Evolutionary conservation across 2,113 vertebrate species (phyloP).

Genomic region (Indri indri): DNA sequence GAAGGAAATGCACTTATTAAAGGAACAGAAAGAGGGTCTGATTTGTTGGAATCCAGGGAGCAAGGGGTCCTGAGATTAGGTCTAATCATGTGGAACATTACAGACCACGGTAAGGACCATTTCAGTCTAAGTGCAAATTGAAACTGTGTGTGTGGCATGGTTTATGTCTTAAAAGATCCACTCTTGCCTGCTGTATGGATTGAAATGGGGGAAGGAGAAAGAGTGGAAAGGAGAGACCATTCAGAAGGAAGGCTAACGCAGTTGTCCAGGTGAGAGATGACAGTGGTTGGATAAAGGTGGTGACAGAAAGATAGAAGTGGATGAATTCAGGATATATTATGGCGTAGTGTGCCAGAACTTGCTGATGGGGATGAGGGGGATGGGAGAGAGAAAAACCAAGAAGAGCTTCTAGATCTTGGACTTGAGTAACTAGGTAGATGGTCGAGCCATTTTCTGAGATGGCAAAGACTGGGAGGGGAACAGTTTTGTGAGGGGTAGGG

Average conservation of each 20-base stretch:
- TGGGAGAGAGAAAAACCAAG: neutral
- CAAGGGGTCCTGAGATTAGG: neutral
- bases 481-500: neutral
- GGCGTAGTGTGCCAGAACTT: neutral
- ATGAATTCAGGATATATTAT: neutral
- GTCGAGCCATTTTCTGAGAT: neutral
- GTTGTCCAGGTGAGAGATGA: neutral
- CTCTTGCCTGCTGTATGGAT: neutral
- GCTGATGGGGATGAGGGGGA: neutral
- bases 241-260: neutral
- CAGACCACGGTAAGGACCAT: neutral
- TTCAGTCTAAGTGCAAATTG: neutral
- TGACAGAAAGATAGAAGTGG: neutral
- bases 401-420: neutral
- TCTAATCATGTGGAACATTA: neutral
- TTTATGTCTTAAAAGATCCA: neutral
- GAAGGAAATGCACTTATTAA: neutral
- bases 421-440: neutral
- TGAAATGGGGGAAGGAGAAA: neutral
- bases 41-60: neutral
- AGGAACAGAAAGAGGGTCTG: neutral
- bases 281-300: neutral
- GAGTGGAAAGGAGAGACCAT: neutral
- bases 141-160: neutral
- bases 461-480: neutral